Base-by-base conservation (phyloP, 2,888 invertebrate species). In the Sialis lutaria region DNA sequence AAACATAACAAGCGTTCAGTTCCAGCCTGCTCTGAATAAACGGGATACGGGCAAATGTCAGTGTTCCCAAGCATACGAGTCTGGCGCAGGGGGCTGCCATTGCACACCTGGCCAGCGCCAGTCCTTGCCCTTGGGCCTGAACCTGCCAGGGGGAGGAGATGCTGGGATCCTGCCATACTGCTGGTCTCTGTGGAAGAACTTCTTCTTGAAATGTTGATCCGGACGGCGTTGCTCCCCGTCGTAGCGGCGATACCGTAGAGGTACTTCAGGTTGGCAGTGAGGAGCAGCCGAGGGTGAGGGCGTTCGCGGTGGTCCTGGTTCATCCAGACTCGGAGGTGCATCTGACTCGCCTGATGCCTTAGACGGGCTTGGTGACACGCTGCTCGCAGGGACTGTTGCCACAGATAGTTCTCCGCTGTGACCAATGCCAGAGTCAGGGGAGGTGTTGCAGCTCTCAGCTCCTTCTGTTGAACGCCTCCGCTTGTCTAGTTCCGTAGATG, bases 401-500 rank as follows among this genome's bases (percentile, higher is more conserved):
- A 70, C 68, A 2, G 69, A 66, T 42, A 69, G 65, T 50, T 72
- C 69, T 60, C 74, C 76, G 48, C 77, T 75, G 63, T 82, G 83
- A 48, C 87, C 87, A 54, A 88, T 81, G 55, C 88, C 89, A 42
- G 83, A 84, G 67, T 88, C 89, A 8, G 89, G 88, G 53, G 87
- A 87, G 43, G 88, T 88, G 64, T 87, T 87, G 61, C 82, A 82
- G 57, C 82, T 75, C 53, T 67, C 64, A 46, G 72, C 77, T 55
- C 83, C 84, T 65, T 89, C 88, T 1, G 82, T 81, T 39, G 87
- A 87, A 50, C 87, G 74, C 49, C 88, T 76, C 59, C 89, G 79
- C 66, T 88, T 83, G 62, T 87, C 90, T 62, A 91, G 72, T 59
- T 92, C 92, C 10, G 88, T 90, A 39, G 91, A 89, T 44, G 92